phyloP scores from a whole-genome alignment of 2,888 invertebrate genomes.

The Amiota minor region DNA sequence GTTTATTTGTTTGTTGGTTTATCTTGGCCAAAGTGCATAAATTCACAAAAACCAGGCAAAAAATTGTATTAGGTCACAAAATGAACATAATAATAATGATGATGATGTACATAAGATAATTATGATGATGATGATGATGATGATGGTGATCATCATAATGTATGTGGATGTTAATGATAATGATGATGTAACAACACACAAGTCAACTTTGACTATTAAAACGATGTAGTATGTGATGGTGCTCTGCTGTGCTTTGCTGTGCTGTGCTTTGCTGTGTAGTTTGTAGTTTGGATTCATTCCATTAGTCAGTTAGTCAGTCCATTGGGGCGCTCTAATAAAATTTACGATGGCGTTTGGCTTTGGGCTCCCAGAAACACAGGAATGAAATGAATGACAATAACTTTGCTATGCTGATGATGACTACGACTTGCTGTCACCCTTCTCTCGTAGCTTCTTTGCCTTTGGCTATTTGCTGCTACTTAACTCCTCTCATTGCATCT shows the following conservation, averaged over 20 bases:
- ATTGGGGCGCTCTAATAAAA: conserved; percentile 61
- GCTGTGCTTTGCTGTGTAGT: no score
- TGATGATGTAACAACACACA: background rate
- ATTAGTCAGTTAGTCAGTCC: conserved; percentile 16
- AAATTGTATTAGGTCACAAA: conserved; percentile 48
- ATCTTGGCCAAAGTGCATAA: background rate
- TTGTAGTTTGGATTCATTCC: no score
- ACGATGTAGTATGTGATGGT: no score
- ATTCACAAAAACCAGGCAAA: conserved; percentile 15
- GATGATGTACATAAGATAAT: background rate
- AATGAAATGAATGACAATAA: conserved; percentile 56
- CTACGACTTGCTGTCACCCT: background rate
- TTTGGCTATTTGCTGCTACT: conserved; percentile 18
- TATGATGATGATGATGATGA: background rate
- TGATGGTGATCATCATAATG: conserved; percentile 22
- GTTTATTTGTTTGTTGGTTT: background rate
- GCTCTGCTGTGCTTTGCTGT: no score
- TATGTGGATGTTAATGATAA: background rate
- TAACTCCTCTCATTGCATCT: conserved; percentile 35
- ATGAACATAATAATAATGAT: background rate
- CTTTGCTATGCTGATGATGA: conserved; percentile 27
- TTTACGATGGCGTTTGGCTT: conserved; percentile 48
- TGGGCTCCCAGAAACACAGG: conserved; percentile 34
- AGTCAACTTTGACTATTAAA: no score
- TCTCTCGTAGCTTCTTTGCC: no score